Conservation (phyloP, 2,113 vertebrate species). For the Eulemur rufifrons region DNA sequence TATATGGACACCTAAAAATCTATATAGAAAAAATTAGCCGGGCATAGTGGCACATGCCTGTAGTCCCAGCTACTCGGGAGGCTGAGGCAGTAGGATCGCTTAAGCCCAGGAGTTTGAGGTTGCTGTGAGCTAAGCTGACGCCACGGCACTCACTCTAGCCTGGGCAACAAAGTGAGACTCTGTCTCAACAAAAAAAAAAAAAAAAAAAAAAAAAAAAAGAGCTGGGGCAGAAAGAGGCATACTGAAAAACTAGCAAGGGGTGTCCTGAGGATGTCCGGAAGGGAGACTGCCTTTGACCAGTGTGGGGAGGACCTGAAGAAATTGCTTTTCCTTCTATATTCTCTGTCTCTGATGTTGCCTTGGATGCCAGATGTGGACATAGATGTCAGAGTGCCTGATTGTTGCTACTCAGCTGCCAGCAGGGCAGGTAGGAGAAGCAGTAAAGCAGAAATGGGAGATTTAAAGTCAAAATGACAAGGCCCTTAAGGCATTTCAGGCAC, state of each 20-base stretch:
- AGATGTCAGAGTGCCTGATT: background rate
- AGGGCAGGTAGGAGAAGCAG: background rate
- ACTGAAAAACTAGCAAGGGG: background rate
- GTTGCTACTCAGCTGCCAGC: background rate
- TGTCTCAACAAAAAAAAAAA: too few species aligned
- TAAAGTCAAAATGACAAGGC: background rate
- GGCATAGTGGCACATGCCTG: too few species aligned
- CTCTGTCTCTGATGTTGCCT: background rate
- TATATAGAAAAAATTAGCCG: too few species aligned
- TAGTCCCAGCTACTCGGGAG: too few species aligned
- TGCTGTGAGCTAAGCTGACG: too few species aligned
- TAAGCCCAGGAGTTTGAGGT: too few species aligned
- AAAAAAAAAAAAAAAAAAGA: too few species aligned
- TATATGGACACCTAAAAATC: too few species aligned
- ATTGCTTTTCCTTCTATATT: background rate
- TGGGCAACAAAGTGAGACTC: too few species aligned
- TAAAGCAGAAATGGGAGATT: background rate
- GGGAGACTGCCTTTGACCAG: background rate
- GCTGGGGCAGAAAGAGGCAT: background rate
- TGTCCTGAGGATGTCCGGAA: background rate
- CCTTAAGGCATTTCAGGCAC: background rate
- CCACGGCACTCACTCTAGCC: too few species aligned
- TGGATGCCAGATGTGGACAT: background rate
- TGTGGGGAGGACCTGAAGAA: background rate
- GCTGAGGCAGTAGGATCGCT: too few species aligned